Evolutionary conservation across 2,113 vertebrate genomes (phyloP).

Genomic region (Cricetomys ansorgei): DNA sequence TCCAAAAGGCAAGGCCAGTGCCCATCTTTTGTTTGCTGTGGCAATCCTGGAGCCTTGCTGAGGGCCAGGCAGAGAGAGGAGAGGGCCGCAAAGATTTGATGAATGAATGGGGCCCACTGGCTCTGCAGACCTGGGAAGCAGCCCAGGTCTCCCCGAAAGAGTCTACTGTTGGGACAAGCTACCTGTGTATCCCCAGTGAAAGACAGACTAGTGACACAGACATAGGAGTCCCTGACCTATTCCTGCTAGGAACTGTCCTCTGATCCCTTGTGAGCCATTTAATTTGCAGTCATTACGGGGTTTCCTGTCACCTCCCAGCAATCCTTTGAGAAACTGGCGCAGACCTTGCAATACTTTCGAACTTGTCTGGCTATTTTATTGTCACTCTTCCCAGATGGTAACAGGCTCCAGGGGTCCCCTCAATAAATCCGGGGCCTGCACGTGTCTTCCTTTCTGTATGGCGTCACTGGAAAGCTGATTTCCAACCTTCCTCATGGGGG

Average conservation of each 20-base stretch:
- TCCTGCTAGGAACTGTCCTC: background rate
- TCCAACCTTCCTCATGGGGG: background rate
- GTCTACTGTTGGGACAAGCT: too few species aligned
- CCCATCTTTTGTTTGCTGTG: background rate
- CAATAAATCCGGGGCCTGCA: background rate
- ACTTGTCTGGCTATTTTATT: background rate
- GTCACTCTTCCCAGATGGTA: background rate
- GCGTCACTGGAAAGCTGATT: background rate
- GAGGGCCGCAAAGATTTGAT: background rate
- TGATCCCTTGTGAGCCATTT: background rate
- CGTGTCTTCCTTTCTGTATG: background rate
- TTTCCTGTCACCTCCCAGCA: background rate
- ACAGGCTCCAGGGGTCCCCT: background rate
- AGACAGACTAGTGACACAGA: fast-evolving
- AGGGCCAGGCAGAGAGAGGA: background rate
- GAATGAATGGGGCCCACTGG: background rate
- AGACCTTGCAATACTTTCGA: background rate
- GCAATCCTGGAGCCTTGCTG: too few species aligned
- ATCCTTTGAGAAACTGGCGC: background rate
- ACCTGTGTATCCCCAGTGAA: background rate
- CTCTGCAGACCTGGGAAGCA: background rate
- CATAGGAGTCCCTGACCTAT: fast-evolving
- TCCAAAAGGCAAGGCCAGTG: background rate
- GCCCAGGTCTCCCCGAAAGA: background rate
- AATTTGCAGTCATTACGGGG: background rate